Evolutionary conservation across 2,888 invertebrate species (phyloP).

Genomic region (Proisotoma minuta): DNA sequence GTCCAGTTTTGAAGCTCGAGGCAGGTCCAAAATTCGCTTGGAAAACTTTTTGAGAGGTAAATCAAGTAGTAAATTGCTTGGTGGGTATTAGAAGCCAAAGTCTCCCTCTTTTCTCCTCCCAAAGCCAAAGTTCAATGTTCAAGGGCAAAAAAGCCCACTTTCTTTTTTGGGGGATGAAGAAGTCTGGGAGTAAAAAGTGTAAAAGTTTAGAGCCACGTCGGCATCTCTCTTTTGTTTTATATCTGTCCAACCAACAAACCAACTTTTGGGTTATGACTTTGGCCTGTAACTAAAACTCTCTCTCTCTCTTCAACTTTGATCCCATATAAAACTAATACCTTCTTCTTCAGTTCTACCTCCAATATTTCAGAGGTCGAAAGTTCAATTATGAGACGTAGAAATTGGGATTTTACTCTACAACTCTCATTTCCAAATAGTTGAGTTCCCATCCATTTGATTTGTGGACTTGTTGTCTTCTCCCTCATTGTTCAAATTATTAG

Average conservation of each 20-base stretch:
- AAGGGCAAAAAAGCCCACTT: neutral
- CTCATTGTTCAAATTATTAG: slow-evolving; percentile 8
- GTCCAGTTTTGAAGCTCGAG: neutral
- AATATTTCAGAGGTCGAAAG: too few species aligned
- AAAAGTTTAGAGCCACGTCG: slow-evolving; percentile 1
- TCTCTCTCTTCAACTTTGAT: too few species aligned
- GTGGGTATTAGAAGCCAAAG: neutral
- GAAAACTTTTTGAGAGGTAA: neutral
- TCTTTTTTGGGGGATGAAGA: neutral
- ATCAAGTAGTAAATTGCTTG: slow-evolving; percentile 1
- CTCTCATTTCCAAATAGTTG: slow-evolving; percentile 11
- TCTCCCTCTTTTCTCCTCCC: neutral
- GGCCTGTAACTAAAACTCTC: too few species aligned
- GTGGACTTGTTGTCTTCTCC: slow-evolving; percentile 1
- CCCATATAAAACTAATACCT: too few species aligned
- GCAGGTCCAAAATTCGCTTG: neutral
- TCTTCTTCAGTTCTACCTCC: too few species aligned
- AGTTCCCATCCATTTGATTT: slow-evolving; percentile 1
- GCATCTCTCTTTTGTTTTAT: slow-evolving; percentile 3
- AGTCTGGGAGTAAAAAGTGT: neutral
- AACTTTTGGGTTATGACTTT: too few species aligned
- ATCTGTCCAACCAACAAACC: too few species aligned
- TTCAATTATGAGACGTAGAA: too few species aligned
- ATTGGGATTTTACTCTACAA: too few species aligned
- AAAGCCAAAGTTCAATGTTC: slow-evolving; percentile 4